These are phyloP conservation scores for Cololabis saira DNA, from an alignment of 2,113 vertebrate species.

Conservation along the genomic window DNA sequence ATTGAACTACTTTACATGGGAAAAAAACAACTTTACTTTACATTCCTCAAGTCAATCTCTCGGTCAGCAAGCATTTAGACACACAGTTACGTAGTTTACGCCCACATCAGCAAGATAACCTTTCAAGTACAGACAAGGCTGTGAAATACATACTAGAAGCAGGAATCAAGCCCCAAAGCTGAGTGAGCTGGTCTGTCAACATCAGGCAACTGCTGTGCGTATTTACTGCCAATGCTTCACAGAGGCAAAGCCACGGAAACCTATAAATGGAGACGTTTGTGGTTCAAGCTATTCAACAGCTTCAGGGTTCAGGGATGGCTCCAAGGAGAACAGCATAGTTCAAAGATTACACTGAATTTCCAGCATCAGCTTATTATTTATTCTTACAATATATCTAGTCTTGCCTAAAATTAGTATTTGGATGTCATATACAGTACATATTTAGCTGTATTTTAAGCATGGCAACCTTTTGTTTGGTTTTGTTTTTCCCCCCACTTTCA, in stretches of 20 bases:
- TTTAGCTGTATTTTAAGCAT: too few relatives aligned
- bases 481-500: too few relatives aligned
- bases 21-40: neutral
- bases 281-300: slow-evolving; percentile 26
- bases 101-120: slow-evolving; percentile 31
- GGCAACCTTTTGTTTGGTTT: too few relatives aligned
- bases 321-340: slow-evolving; percentile 5
- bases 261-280: slow-evolving; percentile 27
- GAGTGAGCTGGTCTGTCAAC: slow-evolving; percentile 19
- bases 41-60: slow-evolving; percentile 18
- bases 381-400: too few relatives aligned
- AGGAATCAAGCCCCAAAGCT: slow-evolving; percentile 15
- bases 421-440: too few relatives aligned
- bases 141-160: slow-evolving; percentile 20
- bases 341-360: too few relatives aligned
- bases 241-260: slow-evolving; percentile 13
- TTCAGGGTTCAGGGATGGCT: slow-evolving; percentile 22
- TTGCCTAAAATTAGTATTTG: too few relatives aligned
- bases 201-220: slow-evolving; percentile 35
- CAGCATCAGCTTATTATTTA: too few relatives aligned
- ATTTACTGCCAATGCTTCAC: slow-evolving; percentile 35
- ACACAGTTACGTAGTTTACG: slow-evolving; percentile 9
- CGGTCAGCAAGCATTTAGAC: slow-evolving; percentile 12
- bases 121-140: slow-evolving; percentile 26
- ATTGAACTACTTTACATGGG: slow-evolving; percentile 17